phyloP scores from a whole-genome alignment of 2,888 invertebrate species.

The Frankliniella intonsa region DNA sequence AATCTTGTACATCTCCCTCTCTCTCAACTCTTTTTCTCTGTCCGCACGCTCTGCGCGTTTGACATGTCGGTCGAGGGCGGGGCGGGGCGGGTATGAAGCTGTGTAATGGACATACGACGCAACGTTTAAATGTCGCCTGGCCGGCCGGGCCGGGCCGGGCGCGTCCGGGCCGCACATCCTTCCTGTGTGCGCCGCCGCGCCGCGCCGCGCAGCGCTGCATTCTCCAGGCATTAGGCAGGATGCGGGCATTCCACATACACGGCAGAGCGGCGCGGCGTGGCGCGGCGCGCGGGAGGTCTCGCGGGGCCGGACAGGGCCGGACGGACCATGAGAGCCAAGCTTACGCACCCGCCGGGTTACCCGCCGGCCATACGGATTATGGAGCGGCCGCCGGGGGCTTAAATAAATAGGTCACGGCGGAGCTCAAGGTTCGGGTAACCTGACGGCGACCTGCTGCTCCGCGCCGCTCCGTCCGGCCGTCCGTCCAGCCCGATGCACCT shows the following conservation, averaged over 20 bases:
- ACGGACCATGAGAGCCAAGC: no score
- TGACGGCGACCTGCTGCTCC: no score
- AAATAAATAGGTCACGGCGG: neutral
- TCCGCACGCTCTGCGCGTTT: neutral
- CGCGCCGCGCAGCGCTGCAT: neutral
- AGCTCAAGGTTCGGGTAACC: no score
- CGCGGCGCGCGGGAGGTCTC: neutral
- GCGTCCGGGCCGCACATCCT: neutral
- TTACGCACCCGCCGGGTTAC: no score
- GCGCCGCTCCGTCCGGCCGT: neutral
- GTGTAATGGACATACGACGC: neutral
- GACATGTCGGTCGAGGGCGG: no score
- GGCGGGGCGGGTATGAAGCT: no score
- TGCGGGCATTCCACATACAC: neutral
- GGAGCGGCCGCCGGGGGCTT: neutral
- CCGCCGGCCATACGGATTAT: no score
- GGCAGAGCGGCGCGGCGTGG: no score
- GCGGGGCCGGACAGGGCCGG: neutral
- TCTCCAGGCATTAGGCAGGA: neutral
- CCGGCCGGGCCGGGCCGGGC: no score
- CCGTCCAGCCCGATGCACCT: neutral
- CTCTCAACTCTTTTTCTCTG: neutral
- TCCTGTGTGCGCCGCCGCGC: neutral
- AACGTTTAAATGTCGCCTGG: neutral
- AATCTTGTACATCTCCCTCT: neutral